phyloP scores from a whole-genome alignment of 2,888 invertebrate species.

The Syrphus vitripennis region DNA sequence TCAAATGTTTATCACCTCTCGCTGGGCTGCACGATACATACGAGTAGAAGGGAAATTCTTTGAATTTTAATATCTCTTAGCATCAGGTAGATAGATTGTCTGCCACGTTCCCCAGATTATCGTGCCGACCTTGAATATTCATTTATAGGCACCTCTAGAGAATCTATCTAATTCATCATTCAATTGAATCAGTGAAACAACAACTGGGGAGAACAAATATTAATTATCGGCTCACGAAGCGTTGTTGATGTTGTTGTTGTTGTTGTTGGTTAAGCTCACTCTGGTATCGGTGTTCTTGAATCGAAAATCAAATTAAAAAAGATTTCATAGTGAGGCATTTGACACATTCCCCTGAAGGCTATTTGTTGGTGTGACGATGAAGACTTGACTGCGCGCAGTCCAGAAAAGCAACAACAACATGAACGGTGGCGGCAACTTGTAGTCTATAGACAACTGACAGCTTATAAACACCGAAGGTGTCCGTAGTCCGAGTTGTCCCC shows the following conservation, averaged over 20 bases:
- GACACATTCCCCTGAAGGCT: slow-evolving; percentile 66
- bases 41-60: slow-evolving; percentile 35
- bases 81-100: not conserved
- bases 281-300: slow-evolving; percentile 50
- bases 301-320: slow-evolving; percentile 62
- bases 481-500: not conserved
- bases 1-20: slow-evolving; percentile 64
- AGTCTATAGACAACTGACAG: slow-evolving; percentile 65
- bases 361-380: slow-evolving; percentile 47
- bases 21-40: not conserved
- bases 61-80: slow-evolving; percentile 35
- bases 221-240: slow-evolving; percentile 67
- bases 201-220: slow-evolving; percentile 58
- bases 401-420: slow-evolving; percentile 41
- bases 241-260: slow-evolving; percentile 3
- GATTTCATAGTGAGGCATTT: slow-evolving; percentile 60
- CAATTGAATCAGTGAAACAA: slow-evolving; percentile 58
- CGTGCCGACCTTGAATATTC: slow-evolving; percentile 59
- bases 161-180: slow-evolving; percentile 67
- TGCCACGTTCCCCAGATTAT: slow-evolving; percentile 39
- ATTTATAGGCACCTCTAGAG: slow-evolving; percentile 2
- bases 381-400: slow-evolving; percentile 37
- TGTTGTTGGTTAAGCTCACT: not conserved
- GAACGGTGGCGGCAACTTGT: not conserved
- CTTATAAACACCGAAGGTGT: slow-evolving; percentile 56